Base-by-base conservation (phyloP, 2,888 invertebrate genomes). In the Bombylius discolor region DNA sequence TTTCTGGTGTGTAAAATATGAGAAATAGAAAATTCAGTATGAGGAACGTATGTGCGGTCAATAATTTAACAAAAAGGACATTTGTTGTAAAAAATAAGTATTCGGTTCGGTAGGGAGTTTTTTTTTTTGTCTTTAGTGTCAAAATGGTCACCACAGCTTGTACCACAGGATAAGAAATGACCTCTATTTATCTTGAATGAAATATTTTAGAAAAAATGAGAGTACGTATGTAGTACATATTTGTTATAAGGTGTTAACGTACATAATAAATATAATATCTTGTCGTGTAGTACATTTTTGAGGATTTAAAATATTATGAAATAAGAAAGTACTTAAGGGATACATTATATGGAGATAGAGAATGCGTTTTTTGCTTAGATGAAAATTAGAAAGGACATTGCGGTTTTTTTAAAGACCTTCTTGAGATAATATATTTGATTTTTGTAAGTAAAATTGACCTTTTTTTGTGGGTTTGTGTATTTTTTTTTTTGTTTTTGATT, bases 161-260 rank as follows among this genome's bases (percentile, higher is more conserved):
- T 33, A 42, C 55, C 51, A 39, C 51, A 42, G 51, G 47, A 51
- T 56, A 56, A 56, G 47, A 47, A 51, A 56, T 56, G 51, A 56
- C 48, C 56, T 47, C 49, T 51, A 56, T 56, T 56, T 56, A 56
- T 55, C 51, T 56, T 52, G 32, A 49, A 49, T 33, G 42, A 51
- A 51, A 51, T 42, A 47, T 47, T 45, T 45, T 31, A 42, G 4
- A 11, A 4, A 5, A 42, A 11, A 11, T 11, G 39, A 42, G 11
- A 36, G 8, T 42, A 42, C 6, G 11, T 42, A 42, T 1, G 23
- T 23, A 23, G 23, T 23, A 23, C 23, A 23, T 23, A 23, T 23
- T 2, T 23, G 23, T 23, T 23, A 23, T 23, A 23, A 23, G 23
- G 23, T 23, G 23, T 23, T 23, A 23, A 23, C 23, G 23, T 23